Percentiles rank a stretch among this genome's conserved stretches.
phyloP scores from a whole-genome alignment of 2,113 vertebrate genomes.

The Psammodynastes pulverulentus region DNA sequence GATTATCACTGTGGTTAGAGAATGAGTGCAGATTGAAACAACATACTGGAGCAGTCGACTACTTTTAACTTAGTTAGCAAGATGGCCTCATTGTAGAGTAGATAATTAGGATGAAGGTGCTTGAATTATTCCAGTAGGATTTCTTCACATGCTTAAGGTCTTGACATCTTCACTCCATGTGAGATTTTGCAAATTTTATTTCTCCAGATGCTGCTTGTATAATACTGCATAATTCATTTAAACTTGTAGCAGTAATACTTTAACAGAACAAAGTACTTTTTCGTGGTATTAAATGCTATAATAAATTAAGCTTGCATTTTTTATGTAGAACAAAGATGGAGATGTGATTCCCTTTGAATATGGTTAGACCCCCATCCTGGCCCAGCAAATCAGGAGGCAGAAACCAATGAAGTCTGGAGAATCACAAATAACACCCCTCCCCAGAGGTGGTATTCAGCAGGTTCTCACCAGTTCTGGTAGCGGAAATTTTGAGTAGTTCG shows the following conservation, averaged over 20 bases:
- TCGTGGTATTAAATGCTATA: neutral
- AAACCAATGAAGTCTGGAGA: neutral
- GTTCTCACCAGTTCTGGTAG: no score
- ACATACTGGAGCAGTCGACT: neutral
- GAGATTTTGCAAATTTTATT: neutral
- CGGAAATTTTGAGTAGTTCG: no score
- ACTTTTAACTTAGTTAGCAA: no score
- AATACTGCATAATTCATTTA: neutral
- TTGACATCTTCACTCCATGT: neutral
- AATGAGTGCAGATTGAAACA: neutral
- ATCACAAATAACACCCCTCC: neutral
- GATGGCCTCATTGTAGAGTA: neutral
- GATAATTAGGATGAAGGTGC: neutral
- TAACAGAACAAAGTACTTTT: neutral
- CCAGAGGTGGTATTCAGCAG: neutral
- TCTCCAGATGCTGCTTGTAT: neutral
- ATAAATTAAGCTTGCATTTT: neutral
- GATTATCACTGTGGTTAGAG: neutral
- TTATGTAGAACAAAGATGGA: neutral
- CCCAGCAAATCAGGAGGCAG: neutral
- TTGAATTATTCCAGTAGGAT: neutral
- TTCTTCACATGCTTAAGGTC: neutral
- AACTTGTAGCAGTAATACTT: neutral
- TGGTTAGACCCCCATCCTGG: neutral
- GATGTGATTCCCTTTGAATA: neutral